A percentile compares a stretch with the other conserved stretches of the same genome.
These are phyloP conservation scores for Callipepla californica DNA, from an alignment of 2,113 vertebrate genomes.

Conservation along the genomic window DNA sequence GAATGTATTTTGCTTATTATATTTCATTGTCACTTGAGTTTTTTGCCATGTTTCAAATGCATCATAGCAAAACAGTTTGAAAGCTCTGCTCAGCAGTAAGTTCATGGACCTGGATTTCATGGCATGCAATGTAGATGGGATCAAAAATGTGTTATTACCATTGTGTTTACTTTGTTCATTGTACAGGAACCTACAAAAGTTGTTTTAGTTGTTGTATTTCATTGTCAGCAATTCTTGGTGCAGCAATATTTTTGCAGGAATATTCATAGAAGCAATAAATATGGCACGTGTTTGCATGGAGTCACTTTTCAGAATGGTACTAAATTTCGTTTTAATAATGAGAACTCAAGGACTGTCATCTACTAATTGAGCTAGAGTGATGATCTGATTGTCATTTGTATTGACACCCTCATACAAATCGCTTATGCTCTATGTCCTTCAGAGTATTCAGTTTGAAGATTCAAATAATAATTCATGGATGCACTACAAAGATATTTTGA, in stretches of 20 bases:
- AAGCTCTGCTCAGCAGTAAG: background rate
- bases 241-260: background rate
- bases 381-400: background rate
- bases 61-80: background rate
- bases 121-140: background rate
- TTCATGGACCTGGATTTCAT: background rate
- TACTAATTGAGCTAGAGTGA: background rate
- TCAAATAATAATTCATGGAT: background rate
- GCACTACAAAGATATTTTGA: background rate
- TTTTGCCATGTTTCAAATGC: background rate
- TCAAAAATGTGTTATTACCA: no score
- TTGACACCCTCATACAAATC: background rate
- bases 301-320: background rate
- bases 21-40: slow-evolving; percentile 4
- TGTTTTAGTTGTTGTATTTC: background rate
- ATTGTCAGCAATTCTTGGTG: background rate
- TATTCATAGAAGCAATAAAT: background rate
- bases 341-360: background rate
- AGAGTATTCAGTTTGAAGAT: background rate
- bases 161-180: no score
- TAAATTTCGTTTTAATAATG: background rate
- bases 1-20: background rate
- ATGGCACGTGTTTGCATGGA: background rate
- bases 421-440: background rate
- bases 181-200: no score